Conservation (phyloP, 2,113 vertebrate genomes). For the Lamprologus sp. region DNA sequence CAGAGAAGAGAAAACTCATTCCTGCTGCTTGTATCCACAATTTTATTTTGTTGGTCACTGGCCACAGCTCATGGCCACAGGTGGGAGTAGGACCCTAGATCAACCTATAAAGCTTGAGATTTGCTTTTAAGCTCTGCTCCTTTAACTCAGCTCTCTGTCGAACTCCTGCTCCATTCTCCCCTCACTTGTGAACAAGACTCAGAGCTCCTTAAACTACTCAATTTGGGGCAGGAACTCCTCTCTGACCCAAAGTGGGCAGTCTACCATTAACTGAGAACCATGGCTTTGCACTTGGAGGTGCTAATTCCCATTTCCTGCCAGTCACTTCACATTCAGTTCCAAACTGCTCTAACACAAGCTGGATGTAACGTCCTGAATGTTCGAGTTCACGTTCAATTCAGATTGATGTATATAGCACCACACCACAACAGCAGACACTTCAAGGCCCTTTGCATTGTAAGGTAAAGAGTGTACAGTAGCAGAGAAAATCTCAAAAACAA, state of each 20-base stretch:
- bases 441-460: neutral
- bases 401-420: neutral
- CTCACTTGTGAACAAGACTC: neutral
- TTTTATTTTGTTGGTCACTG: neutral
- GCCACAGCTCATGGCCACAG: neutral
- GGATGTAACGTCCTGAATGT: neutral
- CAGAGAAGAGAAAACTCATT: neutral
- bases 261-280: neutral
- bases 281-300: neutral
- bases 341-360: neutral
- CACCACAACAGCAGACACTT: neutral
- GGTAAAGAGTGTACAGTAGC: neutral
- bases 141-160: neutral
- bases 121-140: neutral
- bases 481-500: neutral
- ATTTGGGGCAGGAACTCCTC: neutral
- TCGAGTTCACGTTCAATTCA: neutral
- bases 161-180: neutral
- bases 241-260: neutral
- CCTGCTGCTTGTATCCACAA: neutral
- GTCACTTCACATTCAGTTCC: neutral
- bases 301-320: neutral
- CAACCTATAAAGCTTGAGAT: neutral
- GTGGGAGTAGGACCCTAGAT: neutral
- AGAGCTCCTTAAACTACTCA: neutral